phyloP scores from a whole-genome alignment of 2,113 vertebrate genomes.

The Crotalus viridis region DNA sequence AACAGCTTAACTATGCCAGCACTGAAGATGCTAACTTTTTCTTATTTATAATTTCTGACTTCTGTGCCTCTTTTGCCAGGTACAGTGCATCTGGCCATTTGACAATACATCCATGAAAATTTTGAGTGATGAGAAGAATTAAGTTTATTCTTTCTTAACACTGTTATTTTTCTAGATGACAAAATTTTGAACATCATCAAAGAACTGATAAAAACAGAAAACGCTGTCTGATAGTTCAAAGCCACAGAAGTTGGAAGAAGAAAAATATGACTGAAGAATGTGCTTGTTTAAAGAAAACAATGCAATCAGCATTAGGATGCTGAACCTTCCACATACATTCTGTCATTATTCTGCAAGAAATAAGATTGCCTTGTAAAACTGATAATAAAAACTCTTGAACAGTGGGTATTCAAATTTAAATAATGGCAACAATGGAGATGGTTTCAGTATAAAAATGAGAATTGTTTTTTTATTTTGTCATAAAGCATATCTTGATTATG shows the following conservation, averaged over 20 bases:
- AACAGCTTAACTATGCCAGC: not conserved
- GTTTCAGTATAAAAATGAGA: not conserved
- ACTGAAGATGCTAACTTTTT: not conserved
- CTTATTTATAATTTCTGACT: not conserved
- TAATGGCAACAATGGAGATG: slow-evolving; percentile 5
- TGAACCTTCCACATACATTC: slow-evolving; percentile 56
- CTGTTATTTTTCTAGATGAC: slow-evolving; percentile 77
- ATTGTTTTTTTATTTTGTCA: not conserved
- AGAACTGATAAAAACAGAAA: slow-evolving; percentile 88
- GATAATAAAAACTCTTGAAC: slow-evolving; percentile 48
- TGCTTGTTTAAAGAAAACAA: slow-evolving; percentile 23
- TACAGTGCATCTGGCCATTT: not conserved
- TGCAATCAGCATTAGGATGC: slow-evolving; percentile 32
- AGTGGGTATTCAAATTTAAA: slow-evolving; percentile 22
- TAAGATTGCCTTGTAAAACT: slow-evolving; percentile 45
- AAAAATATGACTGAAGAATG: slow-evolving; percentile 36
- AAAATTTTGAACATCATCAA: slow-evolving; percentile 87
- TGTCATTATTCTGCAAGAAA: slow-evolving; percentile 45
- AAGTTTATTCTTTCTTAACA: not conserved
- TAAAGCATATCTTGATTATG: not conserved
- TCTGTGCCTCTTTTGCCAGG: not conserved
- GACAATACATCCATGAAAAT: not conserved
- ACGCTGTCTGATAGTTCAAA: slow-evolving; percentile 50
- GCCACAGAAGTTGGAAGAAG: slow-evolving; percentile 37
- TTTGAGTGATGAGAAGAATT: not conserved